Evolutionary conservation across 2,113 vertebrate genomes (phyloP).

Genomic region (Crotophaga sulcirostris): DNA sequence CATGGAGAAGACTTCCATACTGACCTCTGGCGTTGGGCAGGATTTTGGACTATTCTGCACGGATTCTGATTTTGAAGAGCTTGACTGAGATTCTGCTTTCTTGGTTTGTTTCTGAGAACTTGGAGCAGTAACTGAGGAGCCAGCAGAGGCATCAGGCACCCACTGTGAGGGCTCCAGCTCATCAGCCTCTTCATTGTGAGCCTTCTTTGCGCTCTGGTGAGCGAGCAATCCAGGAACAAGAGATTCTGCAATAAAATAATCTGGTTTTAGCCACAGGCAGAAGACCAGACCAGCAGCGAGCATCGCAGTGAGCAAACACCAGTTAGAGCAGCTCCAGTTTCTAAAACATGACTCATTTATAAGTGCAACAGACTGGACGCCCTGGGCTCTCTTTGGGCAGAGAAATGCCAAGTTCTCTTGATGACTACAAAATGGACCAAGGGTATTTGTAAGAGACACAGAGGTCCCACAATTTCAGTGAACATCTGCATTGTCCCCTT

Average conservation of each 20-base stretch:
- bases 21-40: slow-evolving; percentile 93
- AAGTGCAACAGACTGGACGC: neutral
- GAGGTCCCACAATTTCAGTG: neutral
- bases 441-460: neutral
- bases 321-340: neutral
- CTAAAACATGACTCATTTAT: neutral
- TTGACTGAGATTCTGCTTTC: slow-evolving; percentile 73
- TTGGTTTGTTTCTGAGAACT: slow-evolving; percentile 59
- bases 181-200: neutral
- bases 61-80: slow-evolving; percentile 82
- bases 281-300: neutral
- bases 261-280: neutral
- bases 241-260: slow-evolving; percentile 34
- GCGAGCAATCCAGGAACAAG: neutral
- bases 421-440: neutral
- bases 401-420: neutral
- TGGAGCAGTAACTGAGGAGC: neutral
- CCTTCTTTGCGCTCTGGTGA: neutral
- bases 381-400: neutral
- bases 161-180: accelerated
- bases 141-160: neutral
- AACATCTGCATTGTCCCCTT: neutral
- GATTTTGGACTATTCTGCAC: slow-evolving; percentile 89
- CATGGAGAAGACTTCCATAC: neutral
- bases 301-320: neutral